Base-by-base conservation (phyloP, 2,888 invertebrate genomes). In the Blomia tropicalis region DNA sequence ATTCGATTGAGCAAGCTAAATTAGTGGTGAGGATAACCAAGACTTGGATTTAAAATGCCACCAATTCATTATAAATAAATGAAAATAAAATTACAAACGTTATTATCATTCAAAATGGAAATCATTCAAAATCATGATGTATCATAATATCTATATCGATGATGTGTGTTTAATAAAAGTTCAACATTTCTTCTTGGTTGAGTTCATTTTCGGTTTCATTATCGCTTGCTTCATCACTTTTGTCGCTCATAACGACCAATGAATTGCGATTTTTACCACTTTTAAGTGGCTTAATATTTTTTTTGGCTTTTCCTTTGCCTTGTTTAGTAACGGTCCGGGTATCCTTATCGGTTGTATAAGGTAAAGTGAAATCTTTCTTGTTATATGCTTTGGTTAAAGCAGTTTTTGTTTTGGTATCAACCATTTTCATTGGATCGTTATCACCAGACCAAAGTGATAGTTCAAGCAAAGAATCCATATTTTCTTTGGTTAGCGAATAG, bases 381-480 rank as follows among this genome's bases (percentile, higher is more conserved):
- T 96, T 98, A 73, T 89, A 91, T 0, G 84, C 78, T 44, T 92
- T 81, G 0, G 96, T 98, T 73, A 98, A 84, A 0, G 93, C 89
- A 0, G 91, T 82, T 77, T 69, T 69, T 2, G 64, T 66, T 59
- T 67, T 68, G 2, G 66, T 79, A 67, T 85, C 85, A 30, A 98
- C 78, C 64, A 79, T 75, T 58, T 82, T 80, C 77, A 86, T 82
- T 0, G 84, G 83, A 73, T 91, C 85, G 68, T 81, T 79, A 69
- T 80, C 79, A 43, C 81, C 82, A 0, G 87, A 83, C 92, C 93
- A 96, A 41, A 82, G 73, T 0, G 86, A 82, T 31, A 96, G 73
- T 71, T 98, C 96, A 11, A 84, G 76, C 29, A 98, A 76, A 14
- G 84, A 84, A 67, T 95, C 93, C 69, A 93, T 76, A 73, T 99